Base-by-base conservation (phyloP, 2,888 invertebrate species). In the Nomada fucata region DNA sequence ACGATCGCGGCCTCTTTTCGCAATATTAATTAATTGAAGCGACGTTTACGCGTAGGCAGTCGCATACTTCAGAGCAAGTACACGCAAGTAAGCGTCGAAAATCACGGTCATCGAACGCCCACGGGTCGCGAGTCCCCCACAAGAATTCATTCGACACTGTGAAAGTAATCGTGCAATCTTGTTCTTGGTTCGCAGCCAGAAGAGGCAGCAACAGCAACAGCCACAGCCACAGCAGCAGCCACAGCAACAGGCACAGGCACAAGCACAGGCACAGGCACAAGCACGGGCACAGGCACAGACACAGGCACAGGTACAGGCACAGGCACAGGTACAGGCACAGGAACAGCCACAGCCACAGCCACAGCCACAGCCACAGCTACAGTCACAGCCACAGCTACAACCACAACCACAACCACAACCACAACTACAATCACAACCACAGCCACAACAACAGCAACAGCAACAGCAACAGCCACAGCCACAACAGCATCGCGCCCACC, bases 141-240 rank as follows among this genome's bases (percentile, higher is more conserved):
- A 36, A n/a, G 55, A 57, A 74, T 70, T 52, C 36, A 44, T 9
- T 18, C 36, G 42, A 82, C 82, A 42, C 76, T 87, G 83, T 61
- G 67, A 86, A 77, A 80, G 63, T 90, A 87, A 70, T 85, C 82
- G 72, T 82, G 77, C 52, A 59, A 76, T 47, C 47, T 63, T 82
- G 5, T 82, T 86, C 52, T 74, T 76, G 26, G n/a, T 85, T 91
- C 91, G 44, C 90, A 91, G 83, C 86, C 94, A 87, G 94, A 94
- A 87, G 94, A 94, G 61, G 94, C 96, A 96, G 2, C 86, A 83
- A 10, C 84, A 84, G 15, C 84, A 83, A 94, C 96, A 96, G 0
- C 82, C 78, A 11, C 83, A 73, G 10, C 84, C 71, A 4, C 83
- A 69, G 63, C 94, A 64, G 7, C 76, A 74, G 5, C 77, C 73